Conservation (phyloP, 2,888 invertebrate species). For the Hemithea aestivaria region DNA sequence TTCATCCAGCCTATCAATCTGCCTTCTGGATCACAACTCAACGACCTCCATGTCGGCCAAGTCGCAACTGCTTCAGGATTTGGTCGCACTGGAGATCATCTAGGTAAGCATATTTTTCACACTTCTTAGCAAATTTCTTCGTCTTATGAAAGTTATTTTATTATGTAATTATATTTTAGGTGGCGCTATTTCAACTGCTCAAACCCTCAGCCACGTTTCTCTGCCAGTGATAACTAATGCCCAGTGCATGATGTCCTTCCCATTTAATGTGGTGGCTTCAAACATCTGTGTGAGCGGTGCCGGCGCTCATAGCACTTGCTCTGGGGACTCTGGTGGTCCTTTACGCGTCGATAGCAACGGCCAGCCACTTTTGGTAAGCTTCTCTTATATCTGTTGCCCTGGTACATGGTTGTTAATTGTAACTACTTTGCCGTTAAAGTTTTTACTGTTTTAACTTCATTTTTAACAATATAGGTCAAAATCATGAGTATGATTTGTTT, state of each 20-base stretch:
- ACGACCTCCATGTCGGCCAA: conserved; percentile 27
- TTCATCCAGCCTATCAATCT: conserved; percentile 31
- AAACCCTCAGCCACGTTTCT: conserved; percentile 29
- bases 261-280: conserved; percentile 28
- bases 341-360: conserved; percentile 28
- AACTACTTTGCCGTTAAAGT: no score
- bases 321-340: conserved; percentile 58
- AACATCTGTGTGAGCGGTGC: conserved; percentile 47
- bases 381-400: no score
- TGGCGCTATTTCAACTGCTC: conserved; percentile 16
- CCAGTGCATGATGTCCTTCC: conserved; percentile 30
- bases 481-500: no score
- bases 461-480: no score
- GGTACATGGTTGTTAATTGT: no score
- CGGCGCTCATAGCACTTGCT: conserved; percentile 37
- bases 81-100: conserved; percentile 31
- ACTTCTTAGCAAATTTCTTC: conserved; percentile 20
- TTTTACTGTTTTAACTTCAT: no score
- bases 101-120: not conserved
- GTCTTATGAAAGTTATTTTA: no score
- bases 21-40: conserved; percentile 29
- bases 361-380: conserved; percentile 31
- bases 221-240: conserved; percentile 40
- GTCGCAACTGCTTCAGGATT: conserved; percentile 33
- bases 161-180: no score